These are phyloP conservation scores for Cotesia chilonis DNA, from an alignment of 1,140 invertebrate species.

Conservation along the genomic window DNA sequence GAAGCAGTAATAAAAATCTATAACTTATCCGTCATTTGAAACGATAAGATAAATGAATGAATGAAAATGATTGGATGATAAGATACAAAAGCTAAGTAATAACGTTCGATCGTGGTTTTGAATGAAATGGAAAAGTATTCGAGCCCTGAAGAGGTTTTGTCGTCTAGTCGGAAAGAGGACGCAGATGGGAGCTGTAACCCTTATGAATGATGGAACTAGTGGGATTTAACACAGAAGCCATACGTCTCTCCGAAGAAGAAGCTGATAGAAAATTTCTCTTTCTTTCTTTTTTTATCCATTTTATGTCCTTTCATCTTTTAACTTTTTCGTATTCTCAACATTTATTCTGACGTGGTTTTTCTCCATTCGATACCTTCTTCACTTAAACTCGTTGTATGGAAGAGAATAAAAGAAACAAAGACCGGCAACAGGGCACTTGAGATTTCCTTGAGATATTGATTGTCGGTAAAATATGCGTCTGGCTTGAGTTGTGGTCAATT, in stretches of 20 bases:
- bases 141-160: constrained; percentile 25
- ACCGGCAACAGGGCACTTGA: constrained; percentile 7
- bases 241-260: constrained; percentile 24
- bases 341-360: background rate
- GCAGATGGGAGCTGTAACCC: constrained; percentile 18
- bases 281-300: background rate
- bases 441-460: constrained; percentile 34
- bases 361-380: constrained; percentile 9
- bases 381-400: constrained; percentile 8
- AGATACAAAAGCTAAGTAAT: background rate
- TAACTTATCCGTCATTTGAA: background rate
- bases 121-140: constrained; percentile 28
- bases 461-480: constrained; percentile 24
- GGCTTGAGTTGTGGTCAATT: constrained; percentile 2
- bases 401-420: constrained; percentile 38
- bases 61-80: background rate
- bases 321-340: background rate
- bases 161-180: constrained; percentile 3
- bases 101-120: constrained; percentile 13
- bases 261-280: constrained; percentile 20
- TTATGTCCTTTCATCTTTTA: background rate
- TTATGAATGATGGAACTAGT: constrained; percentile 37
- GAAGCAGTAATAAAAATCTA: background rate
- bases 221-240: constrained; percentile 28
- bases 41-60: constrained; percentile 8